Evolutionary conservation across 2,113 vertebrate species (phyloP).

Genomic region (Onychostruthus taczanowskii): DNA sequence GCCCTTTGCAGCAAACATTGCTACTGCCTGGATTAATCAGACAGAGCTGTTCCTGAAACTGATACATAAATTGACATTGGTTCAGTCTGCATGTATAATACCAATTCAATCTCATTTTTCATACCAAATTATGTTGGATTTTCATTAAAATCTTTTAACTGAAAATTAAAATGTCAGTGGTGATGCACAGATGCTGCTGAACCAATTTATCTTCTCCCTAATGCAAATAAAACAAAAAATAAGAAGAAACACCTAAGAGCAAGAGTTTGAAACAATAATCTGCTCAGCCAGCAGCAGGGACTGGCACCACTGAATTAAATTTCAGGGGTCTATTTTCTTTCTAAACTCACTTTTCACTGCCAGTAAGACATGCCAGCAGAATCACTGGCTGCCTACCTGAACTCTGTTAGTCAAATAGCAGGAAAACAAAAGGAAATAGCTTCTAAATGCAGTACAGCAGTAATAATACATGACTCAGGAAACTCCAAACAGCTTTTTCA

Average conservation of each 20-base stretch:
- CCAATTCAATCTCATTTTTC: conserved; percentile 40
- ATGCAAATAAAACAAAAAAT: neutral
- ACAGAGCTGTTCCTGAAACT: neutral
- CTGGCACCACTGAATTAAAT: neutral
- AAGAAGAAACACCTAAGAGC: neutral
- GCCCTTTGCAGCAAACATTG: neutral
- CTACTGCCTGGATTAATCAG: neutral
- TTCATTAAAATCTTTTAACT: conserved; percentile 60
- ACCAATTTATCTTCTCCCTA: neutral
- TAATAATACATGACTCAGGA: neutral
- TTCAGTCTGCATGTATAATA: neutral
- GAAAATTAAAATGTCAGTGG: conserved; percentile 58
- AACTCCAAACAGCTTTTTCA: neutral
- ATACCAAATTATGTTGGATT: conserved; percentile 32
- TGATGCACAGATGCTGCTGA: conserved; percentile 17
- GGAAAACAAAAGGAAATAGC: neutral
- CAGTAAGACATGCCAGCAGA: neutral
- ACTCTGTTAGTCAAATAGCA: neutral
- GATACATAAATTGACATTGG: neutral
- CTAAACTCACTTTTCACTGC: neutral
- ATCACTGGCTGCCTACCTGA: neutral
- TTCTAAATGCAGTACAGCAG: neutral
- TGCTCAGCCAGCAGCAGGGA: neutral
- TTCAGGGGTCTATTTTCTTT: neutral
- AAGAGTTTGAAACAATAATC: neutral